These are phyloP conservation scores for Acanthiza pusilla DNA, from an alignment of 2,797 vertebrate genomes.

Conservation along the genomic window DNA sequence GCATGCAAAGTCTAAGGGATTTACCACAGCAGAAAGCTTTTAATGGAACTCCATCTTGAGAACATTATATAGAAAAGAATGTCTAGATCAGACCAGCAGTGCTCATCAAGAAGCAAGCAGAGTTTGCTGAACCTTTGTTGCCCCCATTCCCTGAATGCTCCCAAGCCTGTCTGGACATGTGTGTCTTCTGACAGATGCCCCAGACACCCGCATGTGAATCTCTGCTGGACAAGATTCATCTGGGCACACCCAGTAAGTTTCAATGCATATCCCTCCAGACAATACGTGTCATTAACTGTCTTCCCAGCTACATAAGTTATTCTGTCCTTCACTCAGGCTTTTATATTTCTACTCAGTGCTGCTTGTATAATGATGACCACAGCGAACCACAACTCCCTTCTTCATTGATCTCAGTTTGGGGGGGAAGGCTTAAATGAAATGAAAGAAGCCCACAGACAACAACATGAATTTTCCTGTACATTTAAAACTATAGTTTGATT, in stretches of 20 bases:
- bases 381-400: rapidly evolving
- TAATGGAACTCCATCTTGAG: neutral
- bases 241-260: neutral
- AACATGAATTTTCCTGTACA: neutral
- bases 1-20: neutral
- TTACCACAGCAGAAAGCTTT: neutral
- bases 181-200: neutral
- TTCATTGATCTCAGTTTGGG: neutral
- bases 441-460: neutral
- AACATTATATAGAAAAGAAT: neutral
- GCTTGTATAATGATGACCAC: neutral
- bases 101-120: neutral
- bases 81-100: neutral
- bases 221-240: neutral
- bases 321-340: neutral
- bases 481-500: neutral
- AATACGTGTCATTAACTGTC: neutral
- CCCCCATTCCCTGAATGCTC: rapidly evolving
- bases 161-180: neutral
- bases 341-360: neutral
- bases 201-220: rapidly evolving
- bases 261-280: neutral
- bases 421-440: neutral
- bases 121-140: neutral
- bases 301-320: neutral